These are phyloP conservation scores for Agrochola circellaris DNA, from an alignment of 2,888 invertebrate species.

Conservation along the genomic window DNA sequence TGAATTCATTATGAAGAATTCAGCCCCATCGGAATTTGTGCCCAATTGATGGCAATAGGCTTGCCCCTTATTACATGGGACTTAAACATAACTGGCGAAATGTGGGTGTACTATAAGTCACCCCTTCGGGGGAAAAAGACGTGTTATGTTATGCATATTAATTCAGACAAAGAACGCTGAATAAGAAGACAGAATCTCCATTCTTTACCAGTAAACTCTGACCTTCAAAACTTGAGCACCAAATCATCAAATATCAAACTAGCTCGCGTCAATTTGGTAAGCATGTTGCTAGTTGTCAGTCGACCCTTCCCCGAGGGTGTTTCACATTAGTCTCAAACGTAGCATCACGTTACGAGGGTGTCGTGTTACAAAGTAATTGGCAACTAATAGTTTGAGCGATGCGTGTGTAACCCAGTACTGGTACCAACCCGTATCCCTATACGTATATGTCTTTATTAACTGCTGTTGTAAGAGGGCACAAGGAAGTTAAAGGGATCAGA, in stretches of 20 bases:
- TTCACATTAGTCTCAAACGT: slow-evolving; percentile 6
- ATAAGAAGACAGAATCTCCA: neutral
- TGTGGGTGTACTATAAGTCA: neutral
- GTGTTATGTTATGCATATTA: neutral
- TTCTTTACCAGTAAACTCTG: neutral
- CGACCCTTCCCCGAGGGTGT: slow-evolving; percentile 36
- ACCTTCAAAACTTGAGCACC: neutral
- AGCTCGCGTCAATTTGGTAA: slow-evolving; percentile 27
- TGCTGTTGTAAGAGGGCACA: no score
- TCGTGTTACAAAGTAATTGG: slow-evolving; percentile 53
- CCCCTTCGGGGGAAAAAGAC: no score
- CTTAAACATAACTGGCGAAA: neutral
- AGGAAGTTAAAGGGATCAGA: neutral
- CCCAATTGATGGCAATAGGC: neutral
- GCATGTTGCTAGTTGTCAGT: slow-evolving; percentile 19
- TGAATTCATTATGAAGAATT: neutral
- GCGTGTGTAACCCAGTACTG: slow-evolving; percentile 13
- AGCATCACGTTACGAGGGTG: slow-evolving; percentile 13
- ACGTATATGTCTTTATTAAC: neutral
- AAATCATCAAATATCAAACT: slow-evolving; percentile 24
- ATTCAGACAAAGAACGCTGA: neutral
- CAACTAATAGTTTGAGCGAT: slow-evolving; percentile 36
- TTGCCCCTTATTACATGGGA: neutral
- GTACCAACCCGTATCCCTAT: neutral
- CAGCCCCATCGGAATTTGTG: no score